phyloP scores from a whole-genome alignment of 2,888 invertebrate genomes.

The Ophonus ardosiacus region DNA sequence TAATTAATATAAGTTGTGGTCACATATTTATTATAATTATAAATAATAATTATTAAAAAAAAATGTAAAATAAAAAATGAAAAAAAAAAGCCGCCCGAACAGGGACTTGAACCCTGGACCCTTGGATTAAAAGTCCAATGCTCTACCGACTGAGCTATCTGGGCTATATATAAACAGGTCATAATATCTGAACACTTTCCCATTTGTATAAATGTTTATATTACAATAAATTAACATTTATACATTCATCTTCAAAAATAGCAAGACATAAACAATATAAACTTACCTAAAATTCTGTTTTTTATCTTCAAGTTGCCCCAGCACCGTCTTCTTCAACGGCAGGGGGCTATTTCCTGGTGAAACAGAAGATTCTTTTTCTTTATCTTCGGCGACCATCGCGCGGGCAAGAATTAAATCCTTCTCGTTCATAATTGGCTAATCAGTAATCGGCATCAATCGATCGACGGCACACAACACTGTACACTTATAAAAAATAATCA shows the following conservation, averaged over 20 bases:
- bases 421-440: constrained; percentile 80
- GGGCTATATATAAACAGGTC: constrained; percentile 74
- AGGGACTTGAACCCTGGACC: constrained; percentile 89
- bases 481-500: background rate
- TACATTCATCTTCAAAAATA: background rate
- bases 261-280: background rate
- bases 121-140: constrained; percentile 88
- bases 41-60: background rate
- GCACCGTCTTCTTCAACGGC: constrained; percentile 81
- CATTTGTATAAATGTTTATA: too few species aligned
- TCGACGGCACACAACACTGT: background rate
- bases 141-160: constrained; percentile 87
- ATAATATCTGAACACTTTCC: background rate
- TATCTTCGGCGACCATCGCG: constrained; percentile 81
- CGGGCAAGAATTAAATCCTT: constrained; percentile 85
- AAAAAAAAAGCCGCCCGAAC: constrained; percentile 78
- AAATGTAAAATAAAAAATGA: background rate
- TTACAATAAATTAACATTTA: background rate
- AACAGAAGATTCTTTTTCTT: constrained; percentile 72
- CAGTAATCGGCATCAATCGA: background rate
- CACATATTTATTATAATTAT: constrained; percentile 67
- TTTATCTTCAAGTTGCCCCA: constrained; percentile 82
- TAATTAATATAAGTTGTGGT: constrained; percentile 72
- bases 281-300: constrained; percentile 84
- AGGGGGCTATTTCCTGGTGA: constrained; percentile 81